These are phyloP conservation scores for Dermatemys mawii DNA, from an alignment of 2,113 vertebrate genomes.

Conservation along the genomic window DNA sequence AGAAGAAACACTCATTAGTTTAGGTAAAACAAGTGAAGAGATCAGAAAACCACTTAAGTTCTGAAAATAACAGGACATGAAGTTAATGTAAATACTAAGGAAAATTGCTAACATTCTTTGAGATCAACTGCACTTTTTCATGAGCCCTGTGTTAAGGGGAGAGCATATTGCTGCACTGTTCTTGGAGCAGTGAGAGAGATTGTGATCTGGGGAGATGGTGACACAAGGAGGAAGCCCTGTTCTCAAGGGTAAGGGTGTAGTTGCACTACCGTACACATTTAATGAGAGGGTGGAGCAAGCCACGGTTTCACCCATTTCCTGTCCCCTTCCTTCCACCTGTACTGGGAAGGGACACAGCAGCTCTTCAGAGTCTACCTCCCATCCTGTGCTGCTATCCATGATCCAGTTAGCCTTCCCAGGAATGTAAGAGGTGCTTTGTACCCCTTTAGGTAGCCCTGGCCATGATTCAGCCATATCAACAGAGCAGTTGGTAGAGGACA, in stretches of 20 bases:
- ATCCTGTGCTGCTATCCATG: neutral
- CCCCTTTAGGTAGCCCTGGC: neutral
- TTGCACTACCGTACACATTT: neutral
- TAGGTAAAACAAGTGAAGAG: neutral
- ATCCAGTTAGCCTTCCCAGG: neutral
- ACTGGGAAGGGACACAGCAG: neutral
- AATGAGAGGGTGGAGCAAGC: neutral
- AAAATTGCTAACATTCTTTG: neutral
- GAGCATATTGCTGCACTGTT: neutral
- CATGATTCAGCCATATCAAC: neutral
- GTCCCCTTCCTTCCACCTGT: neutral
- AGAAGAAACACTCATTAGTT: neutral
- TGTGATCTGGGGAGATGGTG: neutral
- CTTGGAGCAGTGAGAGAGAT: neutral
- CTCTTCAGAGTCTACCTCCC: neutral
- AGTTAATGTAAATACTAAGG: neutral
- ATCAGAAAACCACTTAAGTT: neutral
- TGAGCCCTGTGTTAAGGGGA: constrained; percentile 3
- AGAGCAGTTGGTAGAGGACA: neutral
- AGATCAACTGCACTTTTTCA: neutral
- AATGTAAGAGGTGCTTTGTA: neutral
- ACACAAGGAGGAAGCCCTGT: neutral
- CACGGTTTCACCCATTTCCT: neutral
- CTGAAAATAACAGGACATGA: neutral
- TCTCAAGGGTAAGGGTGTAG: neutral